Conservation (phyloP, 2,888 invertebrate genomes). For the Oxyscelio sp. region DNA sequence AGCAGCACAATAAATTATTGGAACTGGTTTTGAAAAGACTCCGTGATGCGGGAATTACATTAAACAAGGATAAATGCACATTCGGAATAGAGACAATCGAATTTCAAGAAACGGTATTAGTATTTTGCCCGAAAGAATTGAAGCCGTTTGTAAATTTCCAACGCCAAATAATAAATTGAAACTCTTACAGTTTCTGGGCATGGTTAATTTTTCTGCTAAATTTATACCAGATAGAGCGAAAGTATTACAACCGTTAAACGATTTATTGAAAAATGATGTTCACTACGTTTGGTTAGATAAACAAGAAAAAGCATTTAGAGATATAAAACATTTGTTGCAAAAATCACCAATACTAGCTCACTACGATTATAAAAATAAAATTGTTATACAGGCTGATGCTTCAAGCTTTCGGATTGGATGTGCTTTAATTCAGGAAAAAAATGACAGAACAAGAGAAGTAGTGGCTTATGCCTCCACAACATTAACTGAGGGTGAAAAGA, state of each 20-base stretch:
- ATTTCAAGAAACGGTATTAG: conserved; percentile 73
- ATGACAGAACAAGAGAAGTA: conserved; percentile 75
- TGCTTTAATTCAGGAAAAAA: conserved; percentile 78
- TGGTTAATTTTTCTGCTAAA: conserved; percentile 74
- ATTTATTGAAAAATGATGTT: conserved; percentile 70
- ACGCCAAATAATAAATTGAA: conserved; percentile 73
- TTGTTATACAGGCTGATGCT: conserved; percentile 80
- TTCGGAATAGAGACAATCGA: conserved; percentile 73
- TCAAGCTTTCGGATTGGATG: conserved; percentile 82
- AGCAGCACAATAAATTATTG: conserved; percentile 75
- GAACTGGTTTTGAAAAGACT: background rate
- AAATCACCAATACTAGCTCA: conserved; percentile 79
- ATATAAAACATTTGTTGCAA: conserved; percentile 79
- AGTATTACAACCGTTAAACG: conserved; percentile 71
- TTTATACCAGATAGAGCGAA: conserved; percentile 76
- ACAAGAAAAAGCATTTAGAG: conserved; percentile 76
- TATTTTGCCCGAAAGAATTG: conserved; percentile 68
- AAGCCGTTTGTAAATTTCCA: conserved; percentile 69
- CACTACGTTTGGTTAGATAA: conserved; percentile 73
- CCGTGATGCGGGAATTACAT: conserved; percentile 45
- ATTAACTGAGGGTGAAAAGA: background rate
- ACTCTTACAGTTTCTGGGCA: conserved; percentile 74
- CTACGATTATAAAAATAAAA: conserved; percentile 78
- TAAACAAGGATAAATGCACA: conserved; percentile 80
- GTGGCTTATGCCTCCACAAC: conserved; percentile 82